These are phyloP conservation scores for Cyanoderma ruficeps DNA, from an alignment of 2,113 vertebrate species.

Conservation along the genomic window DNA sequence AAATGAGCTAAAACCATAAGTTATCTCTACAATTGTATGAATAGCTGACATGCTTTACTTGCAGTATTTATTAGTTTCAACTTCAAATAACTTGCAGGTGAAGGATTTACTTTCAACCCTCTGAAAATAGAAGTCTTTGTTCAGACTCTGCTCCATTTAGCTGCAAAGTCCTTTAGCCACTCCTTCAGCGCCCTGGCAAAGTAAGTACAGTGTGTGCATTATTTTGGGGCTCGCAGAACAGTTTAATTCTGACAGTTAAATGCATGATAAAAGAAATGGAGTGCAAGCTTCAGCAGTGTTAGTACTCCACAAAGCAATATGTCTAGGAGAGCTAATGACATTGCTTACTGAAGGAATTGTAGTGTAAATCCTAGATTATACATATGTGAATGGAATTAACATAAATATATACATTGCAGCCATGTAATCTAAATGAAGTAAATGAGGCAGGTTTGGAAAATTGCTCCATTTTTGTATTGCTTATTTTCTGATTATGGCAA, in stretches of 20 bases:
- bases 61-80: neutral
- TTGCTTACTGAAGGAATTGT: neutral
- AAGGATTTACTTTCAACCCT: slow-evolving; percentile 94
- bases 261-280: neutral
- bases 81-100: slow-evolving; percentile 80
- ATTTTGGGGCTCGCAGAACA: neutral
- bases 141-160: slow-evolving; percentile 92
- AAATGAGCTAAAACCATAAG: neutral
- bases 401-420: neutral
- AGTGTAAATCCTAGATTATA: neutral
- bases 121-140: slow-evolving; percentile 97
- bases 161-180: slow-evolving; percentile 97
- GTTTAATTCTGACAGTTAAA: neutral
- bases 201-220: slow-evolving; percentile 75
- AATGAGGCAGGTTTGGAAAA: neutral
- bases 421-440: neutral
- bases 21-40: neutral
- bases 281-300: neutral
- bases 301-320: neutral
- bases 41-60: neutral
- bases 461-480: neutral
- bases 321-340: neutral
- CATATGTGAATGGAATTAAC: neutral
- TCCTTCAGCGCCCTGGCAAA: slow-evolving; percentile 98
- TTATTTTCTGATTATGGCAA: neutral